Percentiles rank a stretch among this genome's conserved stretches.
Evolutionary conservation across 2,888 invertebrate genomes (phyloP).

Genomic region (Drosophila lacicola): DNA sequence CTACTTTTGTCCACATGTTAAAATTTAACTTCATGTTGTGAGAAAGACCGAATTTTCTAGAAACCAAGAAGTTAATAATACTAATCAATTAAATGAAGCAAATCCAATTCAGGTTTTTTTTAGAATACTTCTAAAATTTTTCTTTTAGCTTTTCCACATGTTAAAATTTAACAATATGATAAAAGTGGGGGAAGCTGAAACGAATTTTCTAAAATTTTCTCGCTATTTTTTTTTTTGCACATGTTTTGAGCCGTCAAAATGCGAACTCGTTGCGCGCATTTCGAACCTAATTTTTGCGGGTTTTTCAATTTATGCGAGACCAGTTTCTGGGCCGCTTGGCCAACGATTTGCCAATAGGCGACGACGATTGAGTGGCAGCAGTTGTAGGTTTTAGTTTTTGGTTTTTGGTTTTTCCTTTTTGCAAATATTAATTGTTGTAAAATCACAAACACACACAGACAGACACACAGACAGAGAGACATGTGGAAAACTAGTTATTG

Average conservation of each 20-base stretch:
- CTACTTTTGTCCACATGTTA: no score
- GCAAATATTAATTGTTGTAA: slow-evolving; percentile 79
- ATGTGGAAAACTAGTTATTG: slow-evolving; percentile 61
- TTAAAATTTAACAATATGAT: no score
- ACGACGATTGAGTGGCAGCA: slow-evolving; percentile 48
- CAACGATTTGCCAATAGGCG: slow-evolving; percentile 74
- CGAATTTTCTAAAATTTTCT: slow-evolving; percentile 14
- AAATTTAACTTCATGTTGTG: no score
- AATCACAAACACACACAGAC: slow-evolving; percentile 28
- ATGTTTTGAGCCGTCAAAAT: slow-evolving; percentile 41
- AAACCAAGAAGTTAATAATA: no score
- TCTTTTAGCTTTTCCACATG: no score
- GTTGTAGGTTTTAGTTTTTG: slow-evolving; percentile 49
- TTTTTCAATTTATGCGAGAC: slow-evolving; percentile 71
- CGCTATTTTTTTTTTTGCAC: slow-evolving; percentile 46
- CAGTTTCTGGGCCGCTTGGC: slow-evolving; percentile 71
- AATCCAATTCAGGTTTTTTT: no score
- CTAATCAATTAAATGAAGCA: no score
- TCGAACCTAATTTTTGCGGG: slow-evolving; percentile 72
- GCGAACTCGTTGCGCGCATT: slow-evolving; percentile 51
- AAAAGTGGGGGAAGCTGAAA: no score
- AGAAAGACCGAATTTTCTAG: no score
- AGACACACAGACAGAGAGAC: not conserved
- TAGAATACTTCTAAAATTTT: no score
- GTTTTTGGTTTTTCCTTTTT: slow-evolving; percentile 38